Evolutionary conservation across 2,113 vertebrate genomes (phyloP).

Genomic region (Scomber colias): DNA sequence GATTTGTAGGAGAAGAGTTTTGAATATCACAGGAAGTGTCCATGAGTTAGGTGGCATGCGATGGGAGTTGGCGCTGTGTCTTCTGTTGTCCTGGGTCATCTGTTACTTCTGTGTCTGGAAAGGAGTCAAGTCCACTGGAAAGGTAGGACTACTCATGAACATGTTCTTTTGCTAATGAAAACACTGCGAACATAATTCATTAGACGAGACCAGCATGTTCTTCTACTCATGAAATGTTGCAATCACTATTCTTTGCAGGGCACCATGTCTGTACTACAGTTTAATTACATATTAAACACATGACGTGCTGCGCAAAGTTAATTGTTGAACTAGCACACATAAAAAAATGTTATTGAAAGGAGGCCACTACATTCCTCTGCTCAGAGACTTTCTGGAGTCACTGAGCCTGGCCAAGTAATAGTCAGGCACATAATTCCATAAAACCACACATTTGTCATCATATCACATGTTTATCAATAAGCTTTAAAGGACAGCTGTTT

Average conservation of each 20-base stretch:
- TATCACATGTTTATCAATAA: too few species aligned
- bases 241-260: background rate
- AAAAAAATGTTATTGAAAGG: too few species aligned
- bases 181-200: too few species aligned
- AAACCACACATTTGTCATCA: too few species aligned
- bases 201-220: background rate
- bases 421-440: too few species aligned
- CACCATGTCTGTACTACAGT: background rate
- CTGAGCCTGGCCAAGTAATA: too few species aligned
- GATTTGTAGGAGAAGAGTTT: constrained; percentile 78
- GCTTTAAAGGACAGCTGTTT: too few species aligned
- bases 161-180: background rate
- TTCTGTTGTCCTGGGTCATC: constrained; percentile 87
- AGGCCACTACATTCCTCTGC: too few species aligned
- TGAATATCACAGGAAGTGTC: constrained; percentile 88
- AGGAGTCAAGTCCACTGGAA: constrained; percentile 89
- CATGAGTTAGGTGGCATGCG: constrained; percentile 86
- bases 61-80: constrained; percentile 88
- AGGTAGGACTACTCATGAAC: constrained; percentile 74
- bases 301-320: background rate
- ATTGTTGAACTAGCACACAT: background rate
- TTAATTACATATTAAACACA: background rate
- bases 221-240: background rate
- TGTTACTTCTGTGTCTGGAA: constrained; percentile 93
- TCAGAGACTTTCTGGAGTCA: too few species aligned